These are phyloP conservation scores for Mimumesa dahlbomi DNA, from an alignment of 2,888 invertebrate species.

Conservation along the genomic window DNA sequence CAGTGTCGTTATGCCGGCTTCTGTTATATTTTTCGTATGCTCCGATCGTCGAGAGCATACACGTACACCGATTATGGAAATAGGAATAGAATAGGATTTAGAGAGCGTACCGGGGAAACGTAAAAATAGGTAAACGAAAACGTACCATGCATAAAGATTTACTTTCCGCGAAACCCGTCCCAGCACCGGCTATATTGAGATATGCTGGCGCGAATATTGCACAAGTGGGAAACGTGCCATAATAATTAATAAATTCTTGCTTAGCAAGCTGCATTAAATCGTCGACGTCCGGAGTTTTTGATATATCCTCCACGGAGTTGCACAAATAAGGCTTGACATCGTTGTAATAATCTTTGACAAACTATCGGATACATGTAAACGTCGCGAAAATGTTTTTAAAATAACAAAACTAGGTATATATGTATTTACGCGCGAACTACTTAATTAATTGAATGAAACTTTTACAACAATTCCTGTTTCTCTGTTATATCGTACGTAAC, in stretches of 20 bases:
- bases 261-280: constrained; percentile 21
- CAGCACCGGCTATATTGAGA: constrained; percentile 39
- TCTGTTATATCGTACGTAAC: too few relatives aligned
- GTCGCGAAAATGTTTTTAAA: not conserved
- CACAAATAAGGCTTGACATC: not conserved
- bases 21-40: not conserved
- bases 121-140: constrained; percentile 15
- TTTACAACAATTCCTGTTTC: too few relatives aligned
- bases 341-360: constrained; percentile 12
- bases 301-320: not conserved
- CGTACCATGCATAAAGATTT: constrained; percentile 53
- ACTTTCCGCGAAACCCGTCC: constrained; percentile 17
- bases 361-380: constrained; percentile 5
- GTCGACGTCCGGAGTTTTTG: not conserved
- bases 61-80: not conserved
- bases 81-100: not conserved
- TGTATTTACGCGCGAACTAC: too few relatives aligned
- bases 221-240: constrained; percentile 31
- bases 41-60: not conserved
- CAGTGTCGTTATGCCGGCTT: not conserved
- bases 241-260: constrained; percentile 35
- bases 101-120: not conserved
- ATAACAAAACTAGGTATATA: not conserved
- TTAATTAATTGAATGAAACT: too few relatives aligned
- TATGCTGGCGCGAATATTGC: constrained; percentile 47